Conservation (phyloP, 2,888 invertebrate species). For the Drepana falcataria region DNA sequence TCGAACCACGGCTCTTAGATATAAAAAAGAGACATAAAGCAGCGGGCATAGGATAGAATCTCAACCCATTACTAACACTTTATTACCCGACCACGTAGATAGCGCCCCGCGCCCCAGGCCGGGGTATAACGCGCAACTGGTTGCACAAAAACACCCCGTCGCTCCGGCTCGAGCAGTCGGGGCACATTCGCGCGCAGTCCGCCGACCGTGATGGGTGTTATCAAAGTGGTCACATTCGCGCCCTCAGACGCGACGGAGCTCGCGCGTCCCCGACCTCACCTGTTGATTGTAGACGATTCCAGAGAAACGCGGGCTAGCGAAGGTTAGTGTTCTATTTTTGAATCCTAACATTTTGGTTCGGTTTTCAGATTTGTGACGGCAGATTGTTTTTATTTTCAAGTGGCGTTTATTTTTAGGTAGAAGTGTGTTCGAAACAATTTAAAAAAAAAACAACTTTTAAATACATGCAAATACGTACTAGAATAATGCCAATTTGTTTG, state of each 20-base stretch:
- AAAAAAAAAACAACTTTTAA: no score
- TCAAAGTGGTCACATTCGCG: conserved; percentile 50
- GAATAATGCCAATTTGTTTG: no score
- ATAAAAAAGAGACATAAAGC: no score
- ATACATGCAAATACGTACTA: no score
- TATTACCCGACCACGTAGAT: not conserved
- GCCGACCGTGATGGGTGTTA: conserved; percentile 71
- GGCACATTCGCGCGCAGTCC: conserved; percentile 68
- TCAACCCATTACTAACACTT: not conserved
- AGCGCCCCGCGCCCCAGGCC: not conserved
- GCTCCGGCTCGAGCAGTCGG: conserved; percentile 27
- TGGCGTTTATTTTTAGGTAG: no score
- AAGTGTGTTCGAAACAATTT: no score
- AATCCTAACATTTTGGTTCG: not conserved
- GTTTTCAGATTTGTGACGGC: not conserved
- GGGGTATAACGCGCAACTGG: conserved; percentile 5
- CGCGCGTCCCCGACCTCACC: conserved; percentile 57
- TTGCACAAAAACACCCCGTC: conserved; percentile 19
- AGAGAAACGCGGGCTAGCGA: conserved; percentile 56
- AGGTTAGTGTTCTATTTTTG: conserved; percentile 46
- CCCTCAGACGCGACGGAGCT: conserved; percentile 51
- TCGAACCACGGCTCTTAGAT: no score
- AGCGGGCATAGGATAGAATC: not conserved
- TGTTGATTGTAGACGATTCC: conserved; percentile 73
- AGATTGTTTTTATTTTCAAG: no score